Conservation (phyloP, 2,113 vertebrate genomes). For the Pseudopodoces humilis region DNA sequence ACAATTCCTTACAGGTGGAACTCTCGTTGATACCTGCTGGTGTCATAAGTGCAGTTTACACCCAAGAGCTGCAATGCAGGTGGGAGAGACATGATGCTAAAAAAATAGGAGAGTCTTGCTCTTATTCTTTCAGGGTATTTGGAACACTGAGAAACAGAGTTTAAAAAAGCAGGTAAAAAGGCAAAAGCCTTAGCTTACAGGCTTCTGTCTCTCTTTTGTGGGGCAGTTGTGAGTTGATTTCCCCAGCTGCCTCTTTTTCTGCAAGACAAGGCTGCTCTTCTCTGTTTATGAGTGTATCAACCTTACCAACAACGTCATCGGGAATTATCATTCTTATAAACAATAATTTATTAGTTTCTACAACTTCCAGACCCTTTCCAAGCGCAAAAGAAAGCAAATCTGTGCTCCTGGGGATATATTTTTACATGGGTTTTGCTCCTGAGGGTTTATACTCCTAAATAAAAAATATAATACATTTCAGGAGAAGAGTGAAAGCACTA, state of each 20-base stretch:
- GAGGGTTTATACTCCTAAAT: not conserved
- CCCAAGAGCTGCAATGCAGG: not conserved
- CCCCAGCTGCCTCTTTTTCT: conserved; percentile 13
- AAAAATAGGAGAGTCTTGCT: not conserved
- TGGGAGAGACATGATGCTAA: not conserved
- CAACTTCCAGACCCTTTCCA: not conserved
- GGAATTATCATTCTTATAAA: conserved; percentile 14
- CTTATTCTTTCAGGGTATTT: not conserved
- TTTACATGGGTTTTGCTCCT: not conserved
- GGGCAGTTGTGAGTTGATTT: not conserved
- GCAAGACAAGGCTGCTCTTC: not conserved
- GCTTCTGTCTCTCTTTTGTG: not conserved
- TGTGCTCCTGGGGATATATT: not conserved
- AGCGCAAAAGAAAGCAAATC: not conserved
- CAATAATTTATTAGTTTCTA: not conserved
- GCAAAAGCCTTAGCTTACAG: not conserved
- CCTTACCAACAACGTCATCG: not conserved
- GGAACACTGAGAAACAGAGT: not conserved
- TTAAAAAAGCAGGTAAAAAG: not conserved
- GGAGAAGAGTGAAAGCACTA: not conserved
- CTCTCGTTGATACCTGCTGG: not conserved
- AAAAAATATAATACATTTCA: not conserved
- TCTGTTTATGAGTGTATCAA: not conserved
- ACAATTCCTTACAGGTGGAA: not conserved
- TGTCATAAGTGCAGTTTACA: not conserved